A percentile compares a stretch with the other conserved stretches of the same genome.
Evolutionary conservation across 2,113 vertebrate species (phyloP).

Genomic region (Chamaea fasciata): DNA sequence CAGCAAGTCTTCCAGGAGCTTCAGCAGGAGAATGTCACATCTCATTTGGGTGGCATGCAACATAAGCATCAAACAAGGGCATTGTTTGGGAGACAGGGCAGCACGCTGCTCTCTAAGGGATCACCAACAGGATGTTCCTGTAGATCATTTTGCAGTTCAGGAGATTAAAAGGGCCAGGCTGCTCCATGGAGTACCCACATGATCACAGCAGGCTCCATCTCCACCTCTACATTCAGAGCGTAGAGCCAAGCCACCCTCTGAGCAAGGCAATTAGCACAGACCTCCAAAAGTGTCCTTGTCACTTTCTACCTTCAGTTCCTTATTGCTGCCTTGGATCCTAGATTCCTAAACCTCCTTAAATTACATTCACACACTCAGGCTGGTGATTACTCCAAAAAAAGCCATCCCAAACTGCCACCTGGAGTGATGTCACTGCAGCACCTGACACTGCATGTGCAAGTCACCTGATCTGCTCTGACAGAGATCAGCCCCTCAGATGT

Average conservation of each 20-base stretch:
- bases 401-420: neutral
- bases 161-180: neutral
- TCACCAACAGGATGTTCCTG: neutral
- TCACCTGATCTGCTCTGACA: neutral
- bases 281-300: neutral
- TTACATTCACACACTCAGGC: neutral
- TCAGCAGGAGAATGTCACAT: neutral
- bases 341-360: neutral
- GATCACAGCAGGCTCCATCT: neutral
- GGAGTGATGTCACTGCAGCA: neutral
- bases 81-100: neutral
- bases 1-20: slow-evolving; percentile 17
- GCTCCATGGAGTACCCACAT: neutral
- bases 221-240: fast-evolving
- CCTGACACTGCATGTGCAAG: fast-evolving
- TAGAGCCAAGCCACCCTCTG: neutral
- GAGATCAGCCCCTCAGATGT: neutral
- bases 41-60: neutral
- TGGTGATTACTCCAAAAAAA: neutral
- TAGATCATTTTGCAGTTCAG: neutral
- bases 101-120: neutral
- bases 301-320: neutral
- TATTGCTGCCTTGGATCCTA: neutral
- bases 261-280: neutral
- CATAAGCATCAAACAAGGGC: neutral